These are phyloP conservation scores for Formicarius rufipectus DNA, from an alignment of 2,113 vertebrate species.

Conservation along the genomic window DNA sequence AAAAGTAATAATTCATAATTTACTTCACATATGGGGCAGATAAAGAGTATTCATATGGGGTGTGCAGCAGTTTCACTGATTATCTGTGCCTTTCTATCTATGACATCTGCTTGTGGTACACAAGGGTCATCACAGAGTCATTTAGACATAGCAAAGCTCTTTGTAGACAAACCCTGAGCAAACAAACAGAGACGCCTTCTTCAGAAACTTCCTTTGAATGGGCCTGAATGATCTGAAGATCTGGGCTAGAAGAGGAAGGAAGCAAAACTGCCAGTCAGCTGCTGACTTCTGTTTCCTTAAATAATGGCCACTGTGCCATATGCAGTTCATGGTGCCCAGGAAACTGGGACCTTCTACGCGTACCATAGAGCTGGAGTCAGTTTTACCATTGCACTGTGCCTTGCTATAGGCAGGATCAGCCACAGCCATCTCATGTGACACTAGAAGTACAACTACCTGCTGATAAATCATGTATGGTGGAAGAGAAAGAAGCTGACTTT, in stretches of 20 bases:
- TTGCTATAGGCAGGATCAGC: neutral
- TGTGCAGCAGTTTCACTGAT: neutral
- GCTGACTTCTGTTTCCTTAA: neutral
- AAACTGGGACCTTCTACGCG: neutral
- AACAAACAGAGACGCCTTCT: neutral
- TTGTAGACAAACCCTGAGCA: neutral
- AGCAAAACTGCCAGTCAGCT: neutral
- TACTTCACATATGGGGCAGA: neutral
- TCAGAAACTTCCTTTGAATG: neutral
- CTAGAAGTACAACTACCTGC: neutral
- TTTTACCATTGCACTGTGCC: too few species aligned
- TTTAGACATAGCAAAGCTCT: neutral
- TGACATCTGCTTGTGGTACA: neutral
- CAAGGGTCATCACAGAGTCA: neutral
- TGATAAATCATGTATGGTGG: neutral
- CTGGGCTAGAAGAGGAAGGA: neutral
- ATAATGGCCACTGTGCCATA: neutral
- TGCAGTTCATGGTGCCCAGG: rapidly evolving
- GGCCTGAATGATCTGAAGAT: neutral
- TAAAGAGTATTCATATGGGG: neutral
- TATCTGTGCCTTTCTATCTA: neutral
- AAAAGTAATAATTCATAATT: neutral
- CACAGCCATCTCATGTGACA: neutral
- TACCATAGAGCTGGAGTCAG: too few species aligned
- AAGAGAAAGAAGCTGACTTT: neutral